Evolutionary conservation across 2,797 vertebrate species (phyloP), one percentile per base, ranked within the genome.

Genomic region (Darevskia nairensis): DNA sequence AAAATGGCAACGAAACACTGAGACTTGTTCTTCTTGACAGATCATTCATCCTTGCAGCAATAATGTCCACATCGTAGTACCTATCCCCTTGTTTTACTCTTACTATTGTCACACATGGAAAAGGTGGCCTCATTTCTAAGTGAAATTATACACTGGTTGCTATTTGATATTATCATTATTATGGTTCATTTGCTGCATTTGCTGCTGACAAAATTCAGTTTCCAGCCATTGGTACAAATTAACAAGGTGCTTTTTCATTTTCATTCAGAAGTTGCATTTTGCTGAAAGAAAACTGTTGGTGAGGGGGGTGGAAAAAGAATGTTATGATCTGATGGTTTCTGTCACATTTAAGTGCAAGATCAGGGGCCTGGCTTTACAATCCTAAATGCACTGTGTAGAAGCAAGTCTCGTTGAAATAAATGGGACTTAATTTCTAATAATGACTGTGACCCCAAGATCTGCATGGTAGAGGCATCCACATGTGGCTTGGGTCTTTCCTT

Each of bases 121-220:
- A 46, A 35, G 50, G 55, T 15, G 27, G 79, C 46, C 39, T 82
- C 15, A 66, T 82, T 87, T 64, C 55, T 76, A 39, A 27, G 80
- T 29, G 39, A 85, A 89, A 85, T 85, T 61, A 32, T 66, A 50
- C 11, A 7, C 39, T 66, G 21, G 59, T 71, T 81, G 69, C 77
- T 68, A 50, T 50, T 85, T 80, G 77, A 75, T 75, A 46, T 64
- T 80, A 80, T 80, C 8, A 81, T 85, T 80, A 75, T 84, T 84
- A 85, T 85, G 77, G 82, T 41, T 85, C 29, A 85, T 80, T 87
- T 84, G 29, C 15, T 69, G 17, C 74, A 82, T 66, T 82, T 82
- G 35, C 66, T 55, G 55, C 10, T 32, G 5, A 35, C 61, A 84
- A 44, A 80, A 80, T 44, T 41, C 32, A 10, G 50, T 75, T 87